Base-by-base conservation (phyloP, 2,888 invertebrate genomes). In the Drosophila leonis region DNA sequence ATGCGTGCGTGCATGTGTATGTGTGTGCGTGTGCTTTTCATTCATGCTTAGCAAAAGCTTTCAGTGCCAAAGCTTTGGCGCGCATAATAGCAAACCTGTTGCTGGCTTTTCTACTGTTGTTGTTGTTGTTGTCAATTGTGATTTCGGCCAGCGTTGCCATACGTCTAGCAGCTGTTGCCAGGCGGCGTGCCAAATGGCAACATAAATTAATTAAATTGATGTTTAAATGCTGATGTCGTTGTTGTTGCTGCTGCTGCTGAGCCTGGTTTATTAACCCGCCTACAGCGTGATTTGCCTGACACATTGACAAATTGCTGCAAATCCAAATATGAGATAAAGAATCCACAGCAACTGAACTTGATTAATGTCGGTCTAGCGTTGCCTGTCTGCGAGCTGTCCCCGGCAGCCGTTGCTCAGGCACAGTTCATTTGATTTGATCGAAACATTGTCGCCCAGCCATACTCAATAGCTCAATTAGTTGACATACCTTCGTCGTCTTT, bases 141-240 rank as follows among this genome's bases (percentile, higher is more conserved):
- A 24, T 55, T 41, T n/a, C 37, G 10, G 46, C 33, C 72, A 71
- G 69, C 39, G 82, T 79, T 75, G 77, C 65, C 81, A 81, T 42
- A 61, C 61, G 42, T 31, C 41, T 49, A 3, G 20, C 24, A 41
- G 55, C 73, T 86, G 83, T 83, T 83, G 83, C 84, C 67, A 84
- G 54, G 82, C 72, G 29, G 42, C 51, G 51, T 56, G 66, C 57
- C 41, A 65, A 72, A 67, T 60, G 71, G 67, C 62, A 86, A 75
- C 82, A 84, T 85, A 86, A 85, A 85, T 85, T 85, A 88, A 85
- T 85, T 85, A 86, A 88, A 88, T 85, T 88, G 76, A 81, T 83
- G 83, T 81, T 78, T 82, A 71, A 78, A 75, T 76, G 70, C 52
- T 69, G 33, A 20, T 51, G 20, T n/a, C 9, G 12, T n/a, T 20